Base-by-base conservation (phyloP, 2,113 vertebrate genomes). In the Microcebus ravelobensis region DNA sequence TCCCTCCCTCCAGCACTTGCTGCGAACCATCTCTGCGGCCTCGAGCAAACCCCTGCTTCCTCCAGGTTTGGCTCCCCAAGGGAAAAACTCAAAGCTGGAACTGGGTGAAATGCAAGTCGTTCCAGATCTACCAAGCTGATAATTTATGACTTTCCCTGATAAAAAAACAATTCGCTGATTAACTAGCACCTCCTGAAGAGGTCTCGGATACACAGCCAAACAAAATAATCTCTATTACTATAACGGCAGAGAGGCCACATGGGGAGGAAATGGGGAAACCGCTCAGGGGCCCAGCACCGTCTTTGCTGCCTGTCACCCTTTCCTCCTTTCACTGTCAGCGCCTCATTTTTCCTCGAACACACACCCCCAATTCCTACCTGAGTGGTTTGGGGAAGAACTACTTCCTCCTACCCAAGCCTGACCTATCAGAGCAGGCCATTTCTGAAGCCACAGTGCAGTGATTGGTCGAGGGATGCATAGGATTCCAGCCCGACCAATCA, bases 221-320 rank as follows among this genome's bases (percentile, higher is more conserved):
- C 74, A 74, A 90, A 57, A 67, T 25, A 6, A 82, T 61, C 61
- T 29, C 74, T 52, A 34, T 50, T 1, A 10, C 27, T 14, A 17
- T 3, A 86, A 39, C 0, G 8, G 70, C 6, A 20, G 15, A 1
- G 18, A 77, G 6, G 20, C 11, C 10, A 20, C 0, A 10, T 10
- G n/a, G 11, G 14, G 29, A 14, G 34, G 7, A 31, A 4, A 18
- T 8, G 9, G 3, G 13, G 11, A 42, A 14, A 36, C 52, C 50
- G 36, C 23, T 13, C 14, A 45, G 29, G 18, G n/a, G 55, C 48
- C 13, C 31, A 29, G 3, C 12, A 0, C 6, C 65, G 21, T 21
- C 27, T 8, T 0, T 18, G 61, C 68, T 36, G 39, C 63, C 73
- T 18, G 29, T 42, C 74, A 12, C 18, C 63, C 27, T 9, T 48